A percentile compares a stretch with the other conserved stretches of the same genome.
phyloP scores from a whole-genome alignment of 1,140 invertebrate species.

The Drosophila sucinea region DNA sequence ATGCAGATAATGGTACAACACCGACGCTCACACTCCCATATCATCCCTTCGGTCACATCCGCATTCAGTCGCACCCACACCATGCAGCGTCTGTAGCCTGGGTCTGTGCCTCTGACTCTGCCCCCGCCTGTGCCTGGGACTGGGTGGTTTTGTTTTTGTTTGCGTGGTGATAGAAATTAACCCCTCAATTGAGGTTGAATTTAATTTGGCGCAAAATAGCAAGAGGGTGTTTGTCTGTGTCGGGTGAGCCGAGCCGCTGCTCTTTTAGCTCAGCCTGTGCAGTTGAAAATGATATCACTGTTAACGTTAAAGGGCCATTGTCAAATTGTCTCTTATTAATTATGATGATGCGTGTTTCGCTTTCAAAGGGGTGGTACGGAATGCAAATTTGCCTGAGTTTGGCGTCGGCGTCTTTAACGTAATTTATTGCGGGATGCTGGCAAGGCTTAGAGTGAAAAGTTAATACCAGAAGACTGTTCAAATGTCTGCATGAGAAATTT shows the following conservation, averaged over 20 bases:
- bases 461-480: slow-evolving; percentile 49
- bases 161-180: slow-evolving; percentile 83
- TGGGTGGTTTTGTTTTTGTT: slow-evolving; percentile 78
- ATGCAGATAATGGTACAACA: slow-evolving; percentile 75
- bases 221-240: slow-evolving; percentile 60
- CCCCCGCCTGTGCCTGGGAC: not conserved
- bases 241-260: slow-evolving; percentile 42
- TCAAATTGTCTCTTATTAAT: slow-evolving; percentile 82
- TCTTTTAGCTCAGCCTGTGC: slow-evolving; percentile 61
- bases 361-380: slow-evolving; percentile 20
- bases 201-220: slow-evolving; percentile 83
- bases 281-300: slow-evolving; percentile 78
- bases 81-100: slow-evolving; percentile 34
- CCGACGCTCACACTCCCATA: slow-evolving; percentile 21
- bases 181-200: slow-evolving; percentile 83
- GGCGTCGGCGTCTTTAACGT: slow-evolving; percentile 78
- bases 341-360: slow-evolving; percentile 77
- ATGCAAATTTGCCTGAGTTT: slow-evolving; percentile 76
- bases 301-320: slow-evolving; percentile 80
- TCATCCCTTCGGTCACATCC: slow-evolving; percentile 34
- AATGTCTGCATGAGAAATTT: slow-evolving; percentile 8
- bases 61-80: slow-evolving; percentile 35
- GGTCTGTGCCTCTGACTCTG: not conserved
- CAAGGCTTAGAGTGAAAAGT: slow-evolving; percentile 68
- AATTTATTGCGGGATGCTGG: slow-evolving; percentile 66